Evolutionary conservation across 2,113 vertebrate species (phyloP), one percentile per base, ranked within the genome.

Genomic region (Damaliscus lunatus): DNA sequence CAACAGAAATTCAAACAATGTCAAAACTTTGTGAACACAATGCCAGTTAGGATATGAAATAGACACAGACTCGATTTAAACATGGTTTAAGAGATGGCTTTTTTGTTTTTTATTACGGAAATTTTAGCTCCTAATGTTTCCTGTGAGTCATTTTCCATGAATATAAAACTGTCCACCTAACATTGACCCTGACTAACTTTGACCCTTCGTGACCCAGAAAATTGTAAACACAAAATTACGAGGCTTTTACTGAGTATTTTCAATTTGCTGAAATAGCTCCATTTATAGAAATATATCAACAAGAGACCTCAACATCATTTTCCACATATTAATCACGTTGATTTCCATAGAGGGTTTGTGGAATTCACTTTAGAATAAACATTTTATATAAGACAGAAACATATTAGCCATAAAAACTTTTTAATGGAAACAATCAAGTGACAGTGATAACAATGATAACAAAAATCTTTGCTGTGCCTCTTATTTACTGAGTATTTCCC

Each of bases 101-200:
- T 96, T 93, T 91, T 40, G 16, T 82, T 46, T 83, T 88, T 55
- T 55, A 23, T 55, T 91, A 55, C 21, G 40, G 81, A 96, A 91
- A 91, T 60, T 53, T 88, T 92, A 52, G 17, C 78, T 97, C 67
- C 92, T 46, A 2, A 36, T 57, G 10, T 64, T 93, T 95, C 33
- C 71, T 67, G 33, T 60, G 52, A 95, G 13, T 94, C 50, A 97
- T 90, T 93, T 96, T 96, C 84, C 84, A 91, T 31, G 52, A 90
- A 40, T 55, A 89, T 53, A 92, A 77, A 93, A 89, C 40, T 94
- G 57, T 40, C 77, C n/a, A 52, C 15, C 12, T 87, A 81, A 80
- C 17, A 85, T 1, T n/a, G 57, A 92, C 46, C 91, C 93, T 94
- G 53, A 93, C 27, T 84, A 90, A 95, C 60, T 96, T 92, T 17